These are phyloP conservation scores for Poeciliopsis turneri DNA, from an alignment of 2,797 vertebrate species.

Conservation along the genomic window DNA sequence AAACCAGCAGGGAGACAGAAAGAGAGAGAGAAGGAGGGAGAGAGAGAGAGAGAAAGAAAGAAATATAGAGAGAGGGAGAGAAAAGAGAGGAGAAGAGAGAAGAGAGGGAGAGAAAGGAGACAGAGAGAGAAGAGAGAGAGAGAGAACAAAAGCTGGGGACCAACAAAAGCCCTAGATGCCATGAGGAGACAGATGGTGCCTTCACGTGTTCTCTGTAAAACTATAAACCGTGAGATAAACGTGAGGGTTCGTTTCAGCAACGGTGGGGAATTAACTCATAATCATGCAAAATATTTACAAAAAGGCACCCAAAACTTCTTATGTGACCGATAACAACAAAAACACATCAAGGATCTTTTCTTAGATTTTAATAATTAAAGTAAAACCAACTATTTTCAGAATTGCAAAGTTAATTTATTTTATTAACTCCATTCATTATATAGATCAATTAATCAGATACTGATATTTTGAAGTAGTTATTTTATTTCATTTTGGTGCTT, in stretches of 20 bases:
- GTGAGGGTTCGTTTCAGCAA: not conserved
- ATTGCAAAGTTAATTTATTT: not conserved
- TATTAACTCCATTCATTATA: not conserved
- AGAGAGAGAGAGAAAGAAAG: not conserved
- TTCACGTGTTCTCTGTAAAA: conserved; percentile 47
- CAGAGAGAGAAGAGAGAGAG: conserved; percentile 23
- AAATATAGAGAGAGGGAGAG: conserved; percentile 32
- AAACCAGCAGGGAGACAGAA: conserved; percentile 1
- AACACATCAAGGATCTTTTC: not conserved
- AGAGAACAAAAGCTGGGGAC: conserved; percentile 70
- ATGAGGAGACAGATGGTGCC: conserved; percentile 68
- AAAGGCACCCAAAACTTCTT: not conserved
- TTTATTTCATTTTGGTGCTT: not conserved
- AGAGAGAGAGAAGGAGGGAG: not conserved
- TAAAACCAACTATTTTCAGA: not conserved
- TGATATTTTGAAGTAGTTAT: not conserved
- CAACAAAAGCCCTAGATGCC: conserved; percentile 74
- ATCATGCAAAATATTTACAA: not conserved
- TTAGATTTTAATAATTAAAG: not conserved
- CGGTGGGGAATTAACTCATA: not conserved
- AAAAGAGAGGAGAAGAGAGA: not conserved
- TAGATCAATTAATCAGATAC: not conserved
- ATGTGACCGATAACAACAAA: not conserved
- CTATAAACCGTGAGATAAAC: not conserved
- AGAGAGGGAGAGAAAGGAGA: not conserved